phyloP scores from a whole-genome alignment of 2,113 vertebrate species.

The Chaenogobius annularis region DNA sequence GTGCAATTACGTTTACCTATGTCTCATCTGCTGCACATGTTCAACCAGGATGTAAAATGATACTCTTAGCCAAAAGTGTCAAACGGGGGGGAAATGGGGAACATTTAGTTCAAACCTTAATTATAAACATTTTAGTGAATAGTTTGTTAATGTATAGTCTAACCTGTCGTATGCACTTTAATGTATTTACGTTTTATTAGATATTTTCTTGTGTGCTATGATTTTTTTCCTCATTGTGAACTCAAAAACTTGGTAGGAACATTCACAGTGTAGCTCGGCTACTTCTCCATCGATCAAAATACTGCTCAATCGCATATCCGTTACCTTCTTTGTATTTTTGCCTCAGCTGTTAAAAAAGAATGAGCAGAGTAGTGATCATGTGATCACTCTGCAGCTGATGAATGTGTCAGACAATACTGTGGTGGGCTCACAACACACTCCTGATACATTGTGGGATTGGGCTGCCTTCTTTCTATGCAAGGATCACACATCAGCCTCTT shows the following conservation, averaged over 20 bases:
- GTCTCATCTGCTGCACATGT: too few species aligned
- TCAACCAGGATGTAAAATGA: too few species aligned
- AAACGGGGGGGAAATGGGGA: too few species aligned
- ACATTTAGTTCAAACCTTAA: too few species aligned
- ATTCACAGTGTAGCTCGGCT: neutral
- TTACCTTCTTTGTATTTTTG: slow-evolving; percentile 8
- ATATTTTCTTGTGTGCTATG: neutral
- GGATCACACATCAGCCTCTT: slow-evolving; percentile 61
- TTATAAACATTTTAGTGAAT: too few species aligned
- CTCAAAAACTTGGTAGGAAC: neutral
- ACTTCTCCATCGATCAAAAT: slow-evolving; percentile 16
- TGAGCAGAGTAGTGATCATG: slow-evolving; percentile 7
- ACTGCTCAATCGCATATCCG: neutral
- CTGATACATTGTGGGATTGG: slow-evolving; percentile 56
- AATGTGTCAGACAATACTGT: slow-evolving; percentile 29
- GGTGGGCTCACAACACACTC: slow-evolving; percentile 39
- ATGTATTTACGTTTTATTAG: too few species aligned
- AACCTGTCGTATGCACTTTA: too few species aligned
- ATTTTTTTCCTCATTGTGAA: neutral
- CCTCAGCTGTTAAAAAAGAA: slow-evolving; percentile 22
- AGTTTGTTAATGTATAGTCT: too few species aligned
- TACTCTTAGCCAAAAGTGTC: too few species aligned
- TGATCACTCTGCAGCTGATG: slow-evolving; percentile 40
- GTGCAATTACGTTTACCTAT: too few species aligned
- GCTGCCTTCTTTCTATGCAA: slow-evolving; percentile 42